Conservation (phyloP, 2,113 vertebrate species). For the Crypturellus undulatus region DNA sequence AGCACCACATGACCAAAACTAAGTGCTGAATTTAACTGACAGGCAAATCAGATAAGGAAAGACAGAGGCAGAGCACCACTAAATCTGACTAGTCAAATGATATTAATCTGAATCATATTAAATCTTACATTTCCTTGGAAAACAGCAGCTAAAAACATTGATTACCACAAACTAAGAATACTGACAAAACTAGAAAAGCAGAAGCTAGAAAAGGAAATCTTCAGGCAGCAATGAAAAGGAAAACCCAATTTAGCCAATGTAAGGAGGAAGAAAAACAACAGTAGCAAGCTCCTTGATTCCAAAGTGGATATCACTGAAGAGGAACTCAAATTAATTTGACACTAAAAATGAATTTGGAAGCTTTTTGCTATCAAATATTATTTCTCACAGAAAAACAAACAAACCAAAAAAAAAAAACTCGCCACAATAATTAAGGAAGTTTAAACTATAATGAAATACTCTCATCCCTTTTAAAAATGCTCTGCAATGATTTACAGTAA, state of each 20-base stretch:
- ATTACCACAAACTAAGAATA: background rate
- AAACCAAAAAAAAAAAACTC: background rate
- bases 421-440: background rate
- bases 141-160: background rate
- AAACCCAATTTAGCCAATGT: background rate
- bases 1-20: rapidly evolving
- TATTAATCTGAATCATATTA: background rate
- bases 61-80: background rate
- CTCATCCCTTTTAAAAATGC: background rate
- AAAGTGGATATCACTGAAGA: background rate
- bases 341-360: background rate
- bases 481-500: background rate
- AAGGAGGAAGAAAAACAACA: background rate
- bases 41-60: background rate
- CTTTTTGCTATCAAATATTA: background rate
- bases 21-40: background rate
- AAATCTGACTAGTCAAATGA: background rate
- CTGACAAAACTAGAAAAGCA: background rate
- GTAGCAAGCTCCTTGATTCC: background rate
- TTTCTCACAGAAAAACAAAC: background rate
- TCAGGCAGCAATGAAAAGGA: background rate
- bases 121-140: background rate
- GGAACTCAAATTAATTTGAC: background rate
- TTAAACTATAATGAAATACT: background rate
- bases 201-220: background rate